Conservation (phyloP, 1,140 invertebrate genomes). For the Drosophila bocki region DNA sequence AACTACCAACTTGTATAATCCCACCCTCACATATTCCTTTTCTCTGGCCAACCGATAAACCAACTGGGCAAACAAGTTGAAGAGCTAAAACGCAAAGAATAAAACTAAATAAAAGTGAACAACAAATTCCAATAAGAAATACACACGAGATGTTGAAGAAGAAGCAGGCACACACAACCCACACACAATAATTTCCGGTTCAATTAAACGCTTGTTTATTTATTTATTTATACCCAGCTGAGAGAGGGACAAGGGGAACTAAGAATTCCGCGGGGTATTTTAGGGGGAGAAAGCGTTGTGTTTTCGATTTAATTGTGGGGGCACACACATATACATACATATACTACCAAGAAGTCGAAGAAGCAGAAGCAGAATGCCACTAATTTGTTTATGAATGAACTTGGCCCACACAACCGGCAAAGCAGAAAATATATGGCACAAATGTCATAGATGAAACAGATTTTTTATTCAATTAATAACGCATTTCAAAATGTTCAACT, state of each 20-base stretch:
- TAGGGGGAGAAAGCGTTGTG: neutral
- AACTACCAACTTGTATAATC: conserved; percentile 13
- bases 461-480: conserved; percentile 17
- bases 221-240: conserved; percentile 59
- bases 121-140: conserved; percentile 72
- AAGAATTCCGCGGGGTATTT: neutral
- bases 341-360: neutral
- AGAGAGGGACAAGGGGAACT: neutral
- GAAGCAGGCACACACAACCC: conserved; percentile 46
- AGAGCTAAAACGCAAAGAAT: conserved; percentile 55
- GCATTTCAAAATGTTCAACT: neutral
- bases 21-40: neutral
- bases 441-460: conserved; percentile 47
- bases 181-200: conserved; percentile 82
- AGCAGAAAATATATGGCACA: conserved; percentile 14
- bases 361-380: conserved; percentile 26
- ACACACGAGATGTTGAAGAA: conserved; percentile 22
- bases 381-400: conserved; percentile 76
- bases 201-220: conserved; percentile 84
- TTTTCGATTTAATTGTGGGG: conserved; percentile 65
- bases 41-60: conserved; percentile 11
- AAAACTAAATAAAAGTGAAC: conserved; percentile 56
- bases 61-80: conserved; percentile 53
- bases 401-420: conserved; percentile 20
- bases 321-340: neutral